A percentile compares a stretch with the other conserved stretches of the same genome.
Conservation (phyloP, 2,888 invertebrate genomes). For the Pammene aurita region DNA sequence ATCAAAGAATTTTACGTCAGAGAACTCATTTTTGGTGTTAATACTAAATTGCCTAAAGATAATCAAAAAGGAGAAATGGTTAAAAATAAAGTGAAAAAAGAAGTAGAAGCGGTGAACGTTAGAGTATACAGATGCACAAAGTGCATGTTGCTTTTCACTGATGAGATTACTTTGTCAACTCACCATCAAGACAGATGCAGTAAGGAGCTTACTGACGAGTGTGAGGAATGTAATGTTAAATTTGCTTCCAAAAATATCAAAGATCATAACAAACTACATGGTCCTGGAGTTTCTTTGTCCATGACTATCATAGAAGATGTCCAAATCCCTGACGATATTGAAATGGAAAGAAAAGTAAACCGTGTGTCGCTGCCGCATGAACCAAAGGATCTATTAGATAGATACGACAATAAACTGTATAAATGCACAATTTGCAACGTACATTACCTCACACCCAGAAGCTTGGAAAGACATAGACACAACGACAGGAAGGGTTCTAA, state of each 20-base stretch:
- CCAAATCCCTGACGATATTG: neutral
- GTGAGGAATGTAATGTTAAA: slow-evolving; percentile 21
- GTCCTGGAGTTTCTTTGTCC: neutral
- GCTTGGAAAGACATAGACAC: no score
- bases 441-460: no score
- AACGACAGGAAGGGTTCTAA: neutral
- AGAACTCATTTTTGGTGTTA: slow-evolving; percentile 2
- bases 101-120: neutral
- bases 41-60: neutral
- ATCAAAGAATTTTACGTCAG: slow-evolving; percentile 10
- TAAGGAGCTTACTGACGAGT: slow-evolving; percentile 23
- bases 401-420: slow-evolving; percentile 2
- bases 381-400: neutral
- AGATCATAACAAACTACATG: slow-evolving; percentile 25
- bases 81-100: neutral
- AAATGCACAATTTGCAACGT: slow-evolving; percentile 16
- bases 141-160: slow-evolving; percentile 27
- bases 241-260: slow-evolving; percentile 27
- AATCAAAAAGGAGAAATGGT: neutral
- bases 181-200: slow-evolving; percentile 31
- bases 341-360: neutral
- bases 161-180: neutral
- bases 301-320: slow-evolving; percentile 11
- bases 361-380: neutral
- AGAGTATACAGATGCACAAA: slow-evolving; percentile 27